Base-by-base conservation (phyloP, 2,888 invertebrate species). In the Oeneis ivallda region DNA sequence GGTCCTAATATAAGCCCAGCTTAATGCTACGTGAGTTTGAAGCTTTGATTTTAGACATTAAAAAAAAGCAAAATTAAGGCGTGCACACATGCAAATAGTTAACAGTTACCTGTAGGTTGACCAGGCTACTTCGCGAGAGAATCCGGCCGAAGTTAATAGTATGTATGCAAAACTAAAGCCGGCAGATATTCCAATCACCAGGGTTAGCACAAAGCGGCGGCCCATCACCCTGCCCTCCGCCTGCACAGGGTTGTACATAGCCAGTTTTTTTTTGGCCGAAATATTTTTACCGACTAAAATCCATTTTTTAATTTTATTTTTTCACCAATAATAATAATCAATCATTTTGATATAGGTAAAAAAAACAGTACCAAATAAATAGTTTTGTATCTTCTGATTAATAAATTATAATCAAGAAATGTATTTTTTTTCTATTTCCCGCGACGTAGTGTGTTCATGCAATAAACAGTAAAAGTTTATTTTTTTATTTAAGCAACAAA, bases 121-220 rank as follows among this genome's bases (percentile, higher is more conserved):
- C 85, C 81, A 86, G 75, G 82, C 76, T 69, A 85, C 86, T 68
- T 92, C 92, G 73, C 88, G 85, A 69, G 87, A 79, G 79, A 92
- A 91, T 83, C 92, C 93, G 73, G 93, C 84, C 54, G 93, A 92
- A 74, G 93, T 93, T 81, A 95, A 93, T 73, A 95, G 87, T 73
- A 96, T 92, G 84, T 95, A 96, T 69, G 96, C 95, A 78, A 95
- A 94, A 82, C 94, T 93, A 91, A 96, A 96, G 76, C 96, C 96
- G 76, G 95, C 94, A 6, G 95, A 92, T 78, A 96, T 93, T 73
- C 96, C 96, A 75, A 94, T 93, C 78, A 94, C 93, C 78, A 96
- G 92, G 68, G 95, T 95, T 80, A 95, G 85, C 78, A 95, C 88
- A 86, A 95, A 95, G 72, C 94, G 94, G 68, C 94, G 94, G 75